phyloP scores from a whole-genome alignment of 2,797 vertebrate species.

The Cheirogaleus major region DNA sequence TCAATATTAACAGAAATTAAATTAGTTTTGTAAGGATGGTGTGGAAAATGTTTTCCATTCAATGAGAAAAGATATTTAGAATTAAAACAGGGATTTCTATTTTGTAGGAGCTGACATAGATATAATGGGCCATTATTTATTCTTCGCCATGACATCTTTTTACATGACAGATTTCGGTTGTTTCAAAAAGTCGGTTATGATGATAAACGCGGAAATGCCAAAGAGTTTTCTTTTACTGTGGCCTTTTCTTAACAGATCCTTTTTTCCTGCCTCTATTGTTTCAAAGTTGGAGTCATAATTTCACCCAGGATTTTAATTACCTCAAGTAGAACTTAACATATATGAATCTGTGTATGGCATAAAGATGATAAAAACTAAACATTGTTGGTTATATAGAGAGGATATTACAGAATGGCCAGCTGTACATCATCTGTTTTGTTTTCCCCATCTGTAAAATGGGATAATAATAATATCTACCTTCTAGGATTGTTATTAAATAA shows the following conservation, averaged over 20 bases:
- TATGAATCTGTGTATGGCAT: not conserved
- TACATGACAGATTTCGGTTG: not conserved
- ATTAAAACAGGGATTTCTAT: not conserved
- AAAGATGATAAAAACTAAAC: not conserved
- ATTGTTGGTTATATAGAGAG: not conserved
- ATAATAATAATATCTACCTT: not conserved
- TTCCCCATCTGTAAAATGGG: not conserved
- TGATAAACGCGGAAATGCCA: not conserved
- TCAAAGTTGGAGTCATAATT: not conserved
- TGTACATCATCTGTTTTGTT: not conserved
- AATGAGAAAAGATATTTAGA: not conserved
- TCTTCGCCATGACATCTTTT: not conserved
- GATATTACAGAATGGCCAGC: not conserved
- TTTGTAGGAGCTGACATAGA: not conserved
- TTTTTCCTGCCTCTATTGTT: not conserved
- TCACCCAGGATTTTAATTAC: not conserved
- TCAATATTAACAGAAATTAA: not conserved
- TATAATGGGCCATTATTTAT: not conserved
- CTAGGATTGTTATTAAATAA: not conserved
- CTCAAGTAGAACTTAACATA: not conserved
- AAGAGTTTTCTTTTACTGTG: not conserved
- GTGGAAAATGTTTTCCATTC: not conserved
- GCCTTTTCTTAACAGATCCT: not conserved
- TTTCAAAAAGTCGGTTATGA: not conserved
- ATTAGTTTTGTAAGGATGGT: slow-evolving; percentile 4